These are phyloP conservation scores for Drosophila oshimai DNA, from an alignment of 1,140 invertebrate species.

Conservation along the genomic window DNA sequence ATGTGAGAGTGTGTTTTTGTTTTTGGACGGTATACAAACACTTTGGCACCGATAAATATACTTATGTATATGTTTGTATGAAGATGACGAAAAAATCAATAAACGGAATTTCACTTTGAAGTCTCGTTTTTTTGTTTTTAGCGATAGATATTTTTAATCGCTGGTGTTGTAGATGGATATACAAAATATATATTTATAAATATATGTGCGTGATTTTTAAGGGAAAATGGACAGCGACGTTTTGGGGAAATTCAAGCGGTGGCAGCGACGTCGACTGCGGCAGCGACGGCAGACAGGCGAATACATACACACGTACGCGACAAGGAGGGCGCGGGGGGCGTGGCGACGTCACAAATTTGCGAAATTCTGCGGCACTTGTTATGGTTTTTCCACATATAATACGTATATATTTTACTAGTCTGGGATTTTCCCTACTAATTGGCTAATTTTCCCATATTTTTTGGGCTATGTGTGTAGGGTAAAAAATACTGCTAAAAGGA, in stretches of 20 bases:
- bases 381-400: not conserved
- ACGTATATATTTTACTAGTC: constrained; percentile 1
- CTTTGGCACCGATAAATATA: constrained; percentile 65
- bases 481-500: constrained; percentile 72
- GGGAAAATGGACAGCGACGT: constrained; percentile 26
- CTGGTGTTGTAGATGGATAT: constrained; percentile 21
- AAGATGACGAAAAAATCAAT: constrained; percentile 43
- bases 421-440: constrained; percentile 7
- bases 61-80: too few relatives aligned
- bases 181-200: constrained; percentile 34
- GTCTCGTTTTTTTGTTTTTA: constrained; percentile 28
- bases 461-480: not conserved
- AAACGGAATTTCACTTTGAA: constrained; percentile 45
- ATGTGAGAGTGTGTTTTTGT: constrained; percentile 25
- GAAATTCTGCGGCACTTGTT: constrained; percentile 26
- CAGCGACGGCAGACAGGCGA: constrained; percentile 44
- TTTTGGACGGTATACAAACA: constrained; percentile 69
- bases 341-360: constrained; percentile 4
- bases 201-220: constrained; percentile 39
- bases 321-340: not conserved
- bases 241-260: not conserved
- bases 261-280: constrained; percentile 24
- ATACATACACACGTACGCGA: constrained; percentile 50
- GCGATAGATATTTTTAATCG: constrained; percentile 58
- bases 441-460: constrained; percentile 3